These are phyloP conservation scores for Beris morrisii DNA, from an alignment of 2,888 invertebrate species.

Conservation along the genomic window DNA sequence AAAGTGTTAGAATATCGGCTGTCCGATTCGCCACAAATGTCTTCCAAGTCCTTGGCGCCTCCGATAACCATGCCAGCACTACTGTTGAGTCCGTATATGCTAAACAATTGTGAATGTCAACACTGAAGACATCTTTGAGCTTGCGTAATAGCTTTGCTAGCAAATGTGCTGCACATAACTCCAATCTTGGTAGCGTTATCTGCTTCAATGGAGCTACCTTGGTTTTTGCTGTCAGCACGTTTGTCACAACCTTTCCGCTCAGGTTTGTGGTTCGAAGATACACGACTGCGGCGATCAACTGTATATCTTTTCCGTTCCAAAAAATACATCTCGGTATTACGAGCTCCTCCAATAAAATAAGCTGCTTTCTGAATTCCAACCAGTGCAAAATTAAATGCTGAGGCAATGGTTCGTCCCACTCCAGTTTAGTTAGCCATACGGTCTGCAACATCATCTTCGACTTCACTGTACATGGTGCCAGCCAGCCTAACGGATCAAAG, in stretches of 20 bases:
- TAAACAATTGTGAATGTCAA: no score
- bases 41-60: no score
- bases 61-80: no score
- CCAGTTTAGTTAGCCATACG: background rate
- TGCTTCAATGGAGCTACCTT: background rate
- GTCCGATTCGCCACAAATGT: no score
- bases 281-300: background rate
- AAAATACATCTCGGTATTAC: no score
- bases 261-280: background rate
- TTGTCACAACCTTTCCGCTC: background rate
- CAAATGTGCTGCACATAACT: no score
- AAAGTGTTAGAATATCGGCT: no score
- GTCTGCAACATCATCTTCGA: constrained; percentile 7
- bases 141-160: no score
- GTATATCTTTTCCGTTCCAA: no score
- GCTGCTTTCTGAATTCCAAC: background rate
- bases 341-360: background rate
- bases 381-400: background rate
- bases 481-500: constrained; percentile 27
- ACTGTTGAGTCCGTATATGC: no score
- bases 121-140: no score
- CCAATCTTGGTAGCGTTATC: no score
- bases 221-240: background rate
- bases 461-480: constrained; percentile 6
- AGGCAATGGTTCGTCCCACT: constrained; percentile 17